Evolutionary conservation across 2,797 vertebrate species (phyloP), one percentile per base, ranked within the genome.

Genomic region (Chiroxiphia lanceolata): DNA sequence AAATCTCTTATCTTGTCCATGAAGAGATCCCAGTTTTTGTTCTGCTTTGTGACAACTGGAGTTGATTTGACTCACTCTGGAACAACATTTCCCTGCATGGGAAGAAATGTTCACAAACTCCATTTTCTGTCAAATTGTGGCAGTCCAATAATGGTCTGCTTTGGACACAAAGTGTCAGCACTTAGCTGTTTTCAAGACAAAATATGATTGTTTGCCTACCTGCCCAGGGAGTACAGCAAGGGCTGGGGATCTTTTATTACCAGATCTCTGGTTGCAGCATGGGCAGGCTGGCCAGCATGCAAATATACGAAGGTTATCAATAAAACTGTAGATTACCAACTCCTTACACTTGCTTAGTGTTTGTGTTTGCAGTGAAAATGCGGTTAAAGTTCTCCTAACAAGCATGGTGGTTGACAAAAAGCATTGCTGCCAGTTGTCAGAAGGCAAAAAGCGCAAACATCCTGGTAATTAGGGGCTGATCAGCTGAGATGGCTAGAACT

Each of bases 281-380:
- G 33, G 89, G 79, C 87, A 93, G 31, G 40, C 80, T 87, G 68
- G 63, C 84, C 47, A 80, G 68, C 15, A 34, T 31, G 53, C 21
- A 91, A 65, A 64, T 53, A 91, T 53, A 54, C 69, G 63, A 95
- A 82, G 25, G 21, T 90, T 84, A 90, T 84, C 83, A 87, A 78
- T 44, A 89, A 81, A 89, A 87, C 19, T 74, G 31, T 42, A 78
- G 53, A 85, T 75, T 89, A 85, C 8, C 34, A 83, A 36, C 18
- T 59, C 40, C 68, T 92, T 60, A 74, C 15, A 89, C 45, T 87
- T 71, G 51, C 34, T 53, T 48, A 71, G 64, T 78, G 19, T 42
- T 83, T 86, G 17, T 71, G 26, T 87, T 75, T 60, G 54, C 27
- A 45, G 53, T 78, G 47, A 45, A 93, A 92, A 91, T 85, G 26